Percentiles rank a stretch among this genome's conserved stretches.
These are phyloP conservation scores for Pseudomyrmex flavicornis DNA, from an alignment of 1,140 invertebrate species.

Conservation along the genomic window DNA sequence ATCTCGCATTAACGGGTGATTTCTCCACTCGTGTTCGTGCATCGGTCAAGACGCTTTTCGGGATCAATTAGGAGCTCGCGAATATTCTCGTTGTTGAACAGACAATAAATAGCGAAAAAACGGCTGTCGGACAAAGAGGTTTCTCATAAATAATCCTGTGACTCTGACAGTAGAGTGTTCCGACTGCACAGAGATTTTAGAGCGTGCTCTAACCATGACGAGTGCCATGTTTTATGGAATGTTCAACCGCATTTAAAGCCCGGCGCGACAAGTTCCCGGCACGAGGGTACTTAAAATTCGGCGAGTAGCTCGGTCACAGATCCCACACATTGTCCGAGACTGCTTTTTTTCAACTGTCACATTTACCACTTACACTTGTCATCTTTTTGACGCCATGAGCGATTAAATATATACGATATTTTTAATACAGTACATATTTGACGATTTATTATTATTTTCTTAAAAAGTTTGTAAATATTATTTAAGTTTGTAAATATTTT, in stretches of 20 bases:
- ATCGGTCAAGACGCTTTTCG: slow-evolving; percentile 42
- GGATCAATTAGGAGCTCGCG: slow-evolving; percentile 57
- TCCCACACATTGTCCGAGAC: slow-evolving; percentile 51
- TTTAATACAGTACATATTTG: slow-evolving; percentile 1
- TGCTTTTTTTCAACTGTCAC: slow-evolving; percentile 4
- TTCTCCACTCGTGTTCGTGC: slow-evolving; percentile 12
- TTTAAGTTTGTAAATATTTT: not conserved
- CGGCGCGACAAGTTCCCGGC: slow-evolving; percentile 62
- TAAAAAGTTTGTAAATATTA: not conserved
- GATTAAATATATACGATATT: slow-evolving; percentile 10
- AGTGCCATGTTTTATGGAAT: slow-evolving; percentile 75
- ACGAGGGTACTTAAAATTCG: slow-evolving; percentile 60
- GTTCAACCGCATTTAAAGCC: slow-evolving; percentile 74
- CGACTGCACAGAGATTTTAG: slow-evolving; percentile 54
- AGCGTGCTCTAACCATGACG: slow-evolving; percentile 68
- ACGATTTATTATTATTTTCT: not conserved
- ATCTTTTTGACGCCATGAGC: not conserved
- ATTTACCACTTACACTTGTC: slow-evolving; percentile 38
- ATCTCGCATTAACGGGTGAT: not conserved
- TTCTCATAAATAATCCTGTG: slow-evolving; percentile 72
- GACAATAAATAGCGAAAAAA: slow-evolving; percentile 69
- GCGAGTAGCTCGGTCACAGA: slow-evolving; percentile 59
- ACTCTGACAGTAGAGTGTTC: slow-evolving; percentile 68
- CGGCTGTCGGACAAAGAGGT: slow-evolving; percentile 66
- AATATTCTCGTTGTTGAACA: slow-evolving; percentile 51